Evolutionary conservation across 2,888 invertebrate species (phyloP).

Genomic region (Microplitis deprimator): DNA sequence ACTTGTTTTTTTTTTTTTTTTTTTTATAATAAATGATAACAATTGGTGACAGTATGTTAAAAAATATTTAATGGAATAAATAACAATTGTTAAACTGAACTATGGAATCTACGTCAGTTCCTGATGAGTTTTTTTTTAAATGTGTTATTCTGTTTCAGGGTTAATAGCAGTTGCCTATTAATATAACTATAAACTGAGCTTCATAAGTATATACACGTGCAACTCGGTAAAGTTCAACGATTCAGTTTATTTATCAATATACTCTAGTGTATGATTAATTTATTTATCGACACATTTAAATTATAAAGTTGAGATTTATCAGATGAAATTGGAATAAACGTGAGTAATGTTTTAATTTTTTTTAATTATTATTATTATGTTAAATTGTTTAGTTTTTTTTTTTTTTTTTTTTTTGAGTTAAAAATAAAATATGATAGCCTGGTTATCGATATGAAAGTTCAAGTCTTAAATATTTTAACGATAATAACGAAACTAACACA

Average conservation of each 20-base stretch:
- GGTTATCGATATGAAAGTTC: slow-evolving; percentile 35
- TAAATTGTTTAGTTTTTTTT: not conserved
- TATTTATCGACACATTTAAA: not conserved
- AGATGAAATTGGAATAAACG: too few relatives aligned
- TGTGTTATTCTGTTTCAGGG: slow-evolving; percentile 30
- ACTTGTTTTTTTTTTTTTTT: too few relatives aligned
- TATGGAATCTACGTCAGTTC: slow-evolving; percentile 10
- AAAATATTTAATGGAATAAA: not conserved
- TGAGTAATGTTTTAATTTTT: not conserved
- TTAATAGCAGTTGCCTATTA: slow-evolving; percentile 27
- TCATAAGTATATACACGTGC: not conserved
- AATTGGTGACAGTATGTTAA: slow-evolving; percentile 6
- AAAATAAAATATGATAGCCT: slow-evolving; percentile 3
- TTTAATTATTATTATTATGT: too few relatives aligned
- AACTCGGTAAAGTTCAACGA: slow-evolving; percentile 24
- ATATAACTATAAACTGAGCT: slow-evolving; percentile 11
- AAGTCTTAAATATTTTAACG: slow-evolving; percentile 9
- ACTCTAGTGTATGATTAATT: not conserved
- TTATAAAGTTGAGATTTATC: not conserved
- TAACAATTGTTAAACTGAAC: not conserved
- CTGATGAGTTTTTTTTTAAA: not conserved
- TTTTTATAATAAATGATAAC: slow-evolving; percentile 3
- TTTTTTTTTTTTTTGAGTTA: not conserved
- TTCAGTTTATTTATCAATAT: slow-evolving; percentile 21
- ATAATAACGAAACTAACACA: slow-evolving; percentile 34